phyloP scores from a whole-genome alignment of 2,113 vertebrate genomes.

The Cavia aperea region DNA sequence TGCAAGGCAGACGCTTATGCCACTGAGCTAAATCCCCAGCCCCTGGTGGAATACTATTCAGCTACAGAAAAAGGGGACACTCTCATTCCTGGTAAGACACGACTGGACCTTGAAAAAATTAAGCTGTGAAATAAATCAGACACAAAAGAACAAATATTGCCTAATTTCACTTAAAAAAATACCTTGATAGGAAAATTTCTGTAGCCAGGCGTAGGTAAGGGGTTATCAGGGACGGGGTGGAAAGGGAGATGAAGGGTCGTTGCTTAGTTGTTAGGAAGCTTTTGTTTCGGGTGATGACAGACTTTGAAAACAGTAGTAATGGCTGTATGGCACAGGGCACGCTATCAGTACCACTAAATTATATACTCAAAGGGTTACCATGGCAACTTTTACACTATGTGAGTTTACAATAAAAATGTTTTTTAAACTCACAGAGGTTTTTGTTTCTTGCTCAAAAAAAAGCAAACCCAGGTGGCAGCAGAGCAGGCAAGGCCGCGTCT shows the following conservation, averaged over 20 bases:
- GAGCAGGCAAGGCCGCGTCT: not conserved
- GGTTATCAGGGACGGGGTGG: not conserved
- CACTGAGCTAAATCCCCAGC: no score
- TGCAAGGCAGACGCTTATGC: no score
- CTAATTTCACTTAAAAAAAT: not conserved
- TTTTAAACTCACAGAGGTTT: not conserved
- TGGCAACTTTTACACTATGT: not conserved
- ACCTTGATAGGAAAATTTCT: not conserved
- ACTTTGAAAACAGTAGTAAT: not conserved
- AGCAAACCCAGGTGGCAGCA: not conserved
- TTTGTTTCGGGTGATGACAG: slow-evolving; percentile 6
- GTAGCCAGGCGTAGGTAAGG: not conserved
- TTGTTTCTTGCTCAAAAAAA: not conserved
- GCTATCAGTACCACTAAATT: not conserved
- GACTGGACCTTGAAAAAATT: not conserved
- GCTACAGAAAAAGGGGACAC: not conserved
- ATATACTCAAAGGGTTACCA: not conserved
- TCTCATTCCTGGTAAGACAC: not conserved
- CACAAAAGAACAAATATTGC: not conserved
- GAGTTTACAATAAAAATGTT: not conserved
- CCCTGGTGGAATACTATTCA: not conserved
- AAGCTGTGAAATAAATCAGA: not conserved
- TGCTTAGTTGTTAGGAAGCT: not conserved
- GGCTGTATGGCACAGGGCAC: not conserved
- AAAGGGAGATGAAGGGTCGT: not conserved